Evolutionary conservation across 2,797 vertebrate genomes (phyloP).

Genomic region (Karalla daura): DNA sequence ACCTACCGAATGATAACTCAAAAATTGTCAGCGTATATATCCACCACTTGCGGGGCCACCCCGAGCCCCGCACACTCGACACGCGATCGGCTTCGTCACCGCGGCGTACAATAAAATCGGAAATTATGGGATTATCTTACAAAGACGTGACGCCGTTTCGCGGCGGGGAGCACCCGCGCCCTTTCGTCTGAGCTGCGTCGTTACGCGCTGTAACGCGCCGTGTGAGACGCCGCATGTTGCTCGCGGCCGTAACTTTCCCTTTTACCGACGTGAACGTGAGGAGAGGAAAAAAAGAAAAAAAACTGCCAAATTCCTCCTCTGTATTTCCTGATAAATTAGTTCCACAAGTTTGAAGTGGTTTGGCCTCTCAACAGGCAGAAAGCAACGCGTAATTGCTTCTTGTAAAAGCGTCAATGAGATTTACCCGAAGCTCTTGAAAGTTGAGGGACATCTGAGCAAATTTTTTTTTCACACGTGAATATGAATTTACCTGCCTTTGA

Average conservation of each 20-base stretch:
- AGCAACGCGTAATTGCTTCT: background rate
- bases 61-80: conserved; percentile 40
- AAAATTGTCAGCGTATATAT: conserved; percentile 69
- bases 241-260: conserved; percentile 20
- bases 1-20: conserved; percentile 76
- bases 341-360: background rate
- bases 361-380: conserved; percentile 7
- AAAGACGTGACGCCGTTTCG: conserved; percentile 44
- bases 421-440: background rate
- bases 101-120: conserved; percentile 34
- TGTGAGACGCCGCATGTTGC: conserved; percentile 30
- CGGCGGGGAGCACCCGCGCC: conserved; percentile 33
- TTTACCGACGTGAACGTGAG: background rate
- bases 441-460: background rate
- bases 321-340: background rate
- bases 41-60: conserved; percentile 56
- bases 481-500: background rate
- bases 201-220: conserved; percentile 25
- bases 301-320: conserved; percentile 1
- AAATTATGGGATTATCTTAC: conserved; percentile 57
- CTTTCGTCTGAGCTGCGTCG: conserved; percentile 47
- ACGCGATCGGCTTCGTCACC: conserved; percentile 16
- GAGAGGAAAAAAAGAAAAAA: no score
- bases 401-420: background rate
- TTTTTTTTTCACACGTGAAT: background rate